Conservation (phyloP, 2,797 vertebrate genomes). For the Sebastes hubbsi region DNA sequence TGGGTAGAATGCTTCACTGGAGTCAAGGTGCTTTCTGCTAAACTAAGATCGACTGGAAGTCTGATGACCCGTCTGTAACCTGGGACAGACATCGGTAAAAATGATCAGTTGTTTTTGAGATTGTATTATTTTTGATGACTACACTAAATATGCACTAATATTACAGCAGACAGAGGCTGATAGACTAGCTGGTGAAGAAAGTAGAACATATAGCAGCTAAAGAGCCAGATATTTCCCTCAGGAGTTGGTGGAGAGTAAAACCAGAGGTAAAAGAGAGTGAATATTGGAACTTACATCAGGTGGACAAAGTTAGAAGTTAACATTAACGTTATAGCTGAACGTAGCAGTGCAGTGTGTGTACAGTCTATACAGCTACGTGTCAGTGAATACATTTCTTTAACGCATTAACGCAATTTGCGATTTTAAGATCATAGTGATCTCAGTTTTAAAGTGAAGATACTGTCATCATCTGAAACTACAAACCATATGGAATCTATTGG, state of each 20-base stretch:
- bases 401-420: too few species aligned
- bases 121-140: background rate
- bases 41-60: background rate
- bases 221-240: too few species aligned
- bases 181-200: background rate
- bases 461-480: fast-evolving
- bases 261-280: background rate
- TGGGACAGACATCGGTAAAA: background rate
- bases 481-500: fast-evolving
- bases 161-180: background rate
- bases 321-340: too few species aligned
- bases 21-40: background rate
- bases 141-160: background rate
- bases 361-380: too few species aligned
- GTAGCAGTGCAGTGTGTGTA: too few species aligned
- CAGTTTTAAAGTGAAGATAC: too few species aligned
- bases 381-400: too few species aligned
- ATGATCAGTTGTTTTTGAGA: background rate
- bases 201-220: background rate
- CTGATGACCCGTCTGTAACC: background rate
- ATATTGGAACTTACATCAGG: background rate
- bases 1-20: background rate
- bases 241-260: background rate
- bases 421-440: fast-evolving
- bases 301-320: background rate